A percentile compares a stretch with the other conserved stretches of the same genome.
Evolutionary conservation across 2,797 vertebrate genomes (phyloP).

Genomic region (Sebastes vulpes): DNA sequence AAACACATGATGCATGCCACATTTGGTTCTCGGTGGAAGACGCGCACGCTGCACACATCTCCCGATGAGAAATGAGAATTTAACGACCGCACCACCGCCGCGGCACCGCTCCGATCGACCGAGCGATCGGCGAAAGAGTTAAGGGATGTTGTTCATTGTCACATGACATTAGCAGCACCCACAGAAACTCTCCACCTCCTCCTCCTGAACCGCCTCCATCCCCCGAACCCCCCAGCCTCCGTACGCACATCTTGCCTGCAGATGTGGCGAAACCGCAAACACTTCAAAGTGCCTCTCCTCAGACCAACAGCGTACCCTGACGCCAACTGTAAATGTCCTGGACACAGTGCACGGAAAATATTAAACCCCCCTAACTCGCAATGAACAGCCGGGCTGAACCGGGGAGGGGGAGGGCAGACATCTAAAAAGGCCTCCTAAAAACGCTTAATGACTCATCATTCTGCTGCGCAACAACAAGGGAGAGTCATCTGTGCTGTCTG

Average conservation of each 20-base stretch:
- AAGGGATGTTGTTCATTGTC: conserved; percentile 93
- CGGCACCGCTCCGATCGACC: background rate
- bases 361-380: conserved; percentile 82
- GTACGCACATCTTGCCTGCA: conserved; percentile 96
- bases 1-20: conserved; percentile 21
- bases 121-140: conserved; percentile 85
- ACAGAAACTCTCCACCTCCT: conserved; percentile 73
- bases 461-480: conserved; percentile 54
- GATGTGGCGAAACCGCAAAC: conserved; percentile 96
- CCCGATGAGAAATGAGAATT: conserved; percentile 28
- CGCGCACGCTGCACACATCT: background rate
- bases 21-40: conserved; percentile 9
- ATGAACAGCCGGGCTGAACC: conserved; percentile 48
- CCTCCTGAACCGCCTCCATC: conserved; percentile 25
- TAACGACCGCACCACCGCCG: conserved; percentile 15
- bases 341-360: conserved; percentile 97
- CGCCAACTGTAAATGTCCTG: conserved; percentile 99
- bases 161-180: conserved; percentile 92
- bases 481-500: conserved; percentile 58
- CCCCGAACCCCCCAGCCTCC: conserved; percentile 43
- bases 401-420: conserved; percentile 39
- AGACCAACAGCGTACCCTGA: conserved; percentile 95
- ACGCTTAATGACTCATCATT: conserved; percentile 78
- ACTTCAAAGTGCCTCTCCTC: conserved; percentile 97
- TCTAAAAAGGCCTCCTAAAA: conserved; percentile 78